Conservation (phyloP, 1,140 invertebrate genomes). For the Microvelia longipes region DNA sequence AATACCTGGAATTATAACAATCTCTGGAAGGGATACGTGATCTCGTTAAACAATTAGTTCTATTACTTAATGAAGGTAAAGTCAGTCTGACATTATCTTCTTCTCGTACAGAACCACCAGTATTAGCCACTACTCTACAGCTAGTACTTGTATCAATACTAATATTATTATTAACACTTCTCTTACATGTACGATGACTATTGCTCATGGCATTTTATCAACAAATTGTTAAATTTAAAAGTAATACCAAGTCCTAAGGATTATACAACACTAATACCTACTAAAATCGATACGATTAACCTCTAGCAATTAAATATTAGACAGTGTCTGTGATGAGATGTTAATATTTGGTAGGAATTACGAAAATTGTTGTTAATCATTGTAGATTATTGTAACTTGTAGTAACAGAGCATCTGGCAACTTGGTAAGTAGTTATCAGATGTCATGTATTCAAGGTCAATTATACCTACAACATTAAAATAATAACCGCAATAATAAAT, state of each 20-base stretch:
- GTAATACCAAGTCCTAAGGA: not conserved
- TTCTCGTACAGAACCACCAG: constrained; percentile 7
- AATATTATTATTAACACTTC: constrained; percentile 17
- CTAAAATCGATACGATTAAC: not conserved
- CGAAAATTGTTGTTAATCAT: not conserved
- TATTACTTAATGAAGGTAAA: constrained; percentile 14
- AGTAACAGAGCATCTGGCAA: not conserved
- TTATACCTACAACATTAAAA: not conserved
- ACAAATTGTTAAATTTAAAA: not conserved
- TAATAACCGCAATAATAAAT: not conserved
- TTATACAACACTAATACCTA: not conserved
- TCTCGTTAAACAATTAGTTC: constrained; percentile 14
- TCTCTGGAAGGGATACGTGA: constrained; percentile 13
- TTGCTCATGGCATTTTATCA: constrained; percentile 16
- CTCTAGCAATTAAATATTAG: not conserved
- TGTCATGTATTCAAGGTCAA: not conserved
- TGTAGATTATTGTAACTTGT: not conserved
- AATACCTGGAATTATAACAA: constrained; percentile 14
- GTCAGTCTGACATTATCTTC: constrained; percentile 11
- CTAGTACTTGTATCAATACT: constrained; percentile 12
- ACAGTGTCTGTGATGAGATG: not conserved
- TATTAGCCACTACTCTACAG: constrained; percentile 2
- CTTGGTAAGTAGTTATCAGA: not conserved
- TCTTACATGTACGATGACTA: constrained; percentile 17
- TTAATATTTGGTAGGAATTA: not conserved